phyloP scores from a whole-genome alignment of 2,888 invertebrate genomes.

The Stramonita haemastoma region DNA sequence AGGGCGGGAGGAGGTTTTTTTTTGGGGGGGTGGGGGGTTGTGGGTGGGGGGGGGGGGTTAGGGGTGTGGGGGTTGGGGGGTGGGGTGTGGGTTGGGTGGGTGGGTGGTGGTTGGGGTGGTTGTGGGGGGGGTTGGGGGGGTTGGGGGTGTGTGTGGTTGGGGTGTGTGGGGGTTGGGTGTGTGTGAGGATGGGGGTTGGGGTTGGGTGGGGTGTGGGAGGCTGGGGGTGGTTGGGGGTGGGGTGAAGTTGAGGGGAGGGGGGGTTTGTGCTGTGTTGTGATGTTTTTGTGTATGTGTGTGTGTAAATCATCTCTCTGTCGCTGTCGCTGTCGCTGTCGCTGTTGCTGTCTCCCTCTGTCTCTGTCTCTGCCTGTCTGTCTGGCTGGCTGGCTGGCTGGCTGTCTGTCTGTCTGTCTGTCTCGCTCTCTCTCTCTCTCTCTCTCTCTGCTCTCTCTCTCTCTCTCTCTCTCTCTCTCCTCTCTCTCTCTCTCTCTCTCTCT shows the following conservation, averaged over 20 bases:
- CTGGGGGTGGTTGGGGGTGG: background rate
- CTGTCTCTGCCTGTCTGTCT: too few species aligned
- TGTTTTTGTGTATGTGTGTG: background rate
- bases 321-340: too few species aligned
- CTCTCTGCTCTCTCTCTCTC: too few species aligned
- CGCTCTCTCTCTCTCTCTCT: too few species aligned
- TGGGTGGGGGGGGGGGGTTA: background rate
- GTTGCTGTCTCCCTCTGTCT: too few species aligned
- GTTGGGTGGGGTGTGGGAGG: background rate
- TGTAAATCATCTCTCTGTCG: too few species aligned
- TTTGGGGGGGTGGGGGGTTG: background rate
- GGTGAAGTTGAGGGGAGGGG: background rate
- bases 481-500: too few species aligned
- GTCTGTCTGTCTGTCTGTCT: too few species aligned
- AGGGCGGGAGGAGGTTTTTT: background rate
- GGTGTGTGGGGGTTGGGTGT: background rate
- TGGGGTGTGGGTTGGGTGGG: background rate
- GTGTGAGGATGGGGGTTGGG: background rate
- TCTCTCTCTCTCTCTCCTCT: too few species aligned
- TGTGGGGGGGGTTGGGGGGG: background rate
- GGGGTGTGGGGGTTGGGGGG: background rate
- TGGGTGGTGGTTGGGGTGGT: background rate
- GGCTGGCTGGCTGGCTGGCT: too few species aligned
- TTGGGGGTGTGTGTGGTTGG: background rate
- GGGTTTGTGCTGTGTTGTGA: background rate